Percentiles rank a stretch among this genome's conserved stretches.
Evolutionary conservation across 35 echinoderm and acorn worm genomes (phyloP).

Genomic region (Patiria miniata): DNA sequence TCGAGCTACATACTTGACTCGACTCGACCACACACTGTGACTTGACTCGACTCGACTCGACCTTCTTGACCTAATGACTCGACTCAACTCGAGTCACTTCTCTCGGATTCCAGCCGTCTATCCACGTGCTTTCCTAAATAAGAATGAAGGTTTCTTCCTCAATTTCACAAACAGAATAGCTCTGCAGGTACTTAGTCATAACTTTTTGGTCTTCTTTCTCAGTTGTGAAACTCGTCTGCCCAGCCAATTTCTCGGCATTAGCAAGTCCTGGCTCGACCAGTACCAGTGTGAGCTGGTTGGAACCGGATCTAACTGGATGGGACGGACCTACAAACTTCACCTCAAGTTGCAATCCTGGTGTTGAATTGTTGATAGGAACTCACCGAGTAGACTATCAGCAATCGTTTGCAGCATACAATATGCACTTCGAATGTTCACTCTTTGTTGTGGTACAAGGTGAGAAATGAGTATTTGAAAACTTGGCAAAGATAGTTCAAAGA

Average conservation of each 20-base stretch:
- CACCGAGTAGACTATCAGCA: not conserved
- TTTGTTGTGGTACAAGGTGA: not conserved
- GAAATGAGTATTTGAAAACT: too few relatives aligned
- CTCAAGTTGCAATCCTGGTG: not conserved
- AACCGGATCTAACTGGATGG: conserved; percentile 11
- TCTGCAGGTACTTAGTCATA: too few relatives aligned
- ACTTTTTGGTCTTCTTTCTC: not conserved
- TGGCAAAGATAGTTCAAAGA: too few relatives aligned
- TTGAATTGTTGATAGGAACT: not conserved
- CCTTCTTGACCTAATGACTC: too few relatives aligned
- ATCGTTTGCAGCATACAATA: not conserved
- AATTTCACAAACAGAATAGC: too few relatives aligned
- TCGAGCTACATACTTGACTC: too few relatives aligned
- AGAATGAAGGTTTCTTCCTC: too few relatives aligned
- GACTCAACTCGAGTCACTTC: too few relatives aligned
- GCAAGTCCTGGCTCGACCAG: not conserved
- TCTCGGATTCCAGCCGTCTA: too few relatives aligned
- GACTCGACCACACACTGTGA: too few relatives aligned
- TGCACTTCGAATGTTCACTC: not conserved
- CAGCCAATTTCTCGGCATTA: not conserved
- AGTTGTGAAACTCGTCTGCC: conserved; percentile 4
- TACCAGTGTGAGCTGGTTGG: not conserved
- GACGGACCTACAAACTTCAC: not conserved
- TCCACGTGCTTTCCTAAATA: too few relatives aligned
- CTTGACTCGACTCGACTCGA: too few relatives aligned